Conservation (phyloP, 2,888 invertebrate genomes). For the Leptopterna dolabrata region DNA sequence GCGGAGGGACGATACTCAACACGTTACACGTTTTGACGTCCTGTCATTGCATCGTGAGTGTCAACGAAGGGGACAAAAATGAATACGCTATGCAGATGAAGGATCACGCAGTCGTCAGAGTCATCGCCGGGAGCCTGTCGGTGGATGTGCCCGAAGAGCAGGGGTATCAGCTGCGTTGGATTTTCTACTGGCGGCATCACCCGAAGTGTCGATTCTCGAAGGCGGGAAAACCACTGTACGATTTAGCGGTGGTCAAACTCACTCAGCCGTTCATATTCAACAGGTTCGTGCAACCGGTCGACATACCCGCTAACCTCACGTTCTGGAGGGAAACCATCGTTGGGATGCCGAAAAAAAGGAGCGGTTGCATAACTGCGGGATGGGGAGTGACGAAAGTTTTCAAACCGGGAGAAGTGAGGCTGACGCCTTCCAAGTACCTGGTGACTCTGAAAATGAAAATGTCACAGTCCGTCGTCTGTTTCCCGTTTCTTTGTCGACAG, state of each 20-base stretch:
- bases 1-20: constrained; percentile 29
- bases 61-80: not conserved
- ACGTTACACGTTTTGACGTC: constrained; percentile 3
- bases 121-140: constrained; percentile 13
- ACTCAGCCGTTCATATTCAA: constrained; percentile 17
- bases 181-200: not conserved
- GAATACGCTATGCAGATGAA: not conserved
- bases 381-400: constrained; percentile 6
- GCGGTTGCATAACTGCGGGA: not conserved
- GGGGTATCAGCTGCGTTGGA: constrained; percentile 14
- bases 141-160: not conserved
- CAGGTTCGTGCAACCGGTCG: not conserved
- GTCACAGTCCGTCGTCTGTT: too few species aligned
- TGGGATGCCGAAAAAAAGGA: not conserved
- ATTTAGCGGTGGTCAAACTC: not conserved
- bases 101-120: not conserved
- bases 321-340: not conserved
- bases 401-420: not conserved
- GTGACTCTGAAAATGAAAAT: too few species aligned
- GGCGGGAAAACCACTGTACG: not conserved
- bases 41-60: constrained; percentile 1
- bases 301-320: not conserved
- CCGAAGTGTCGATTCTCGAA: not conserved
- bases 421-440: too few species aligned
- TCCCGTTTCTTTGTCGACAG: too few species aligned